Evolutionary conservation across 2,888 invertebrate species (phyloP).

Genomic region (Nemurella pictetii): DNA sequence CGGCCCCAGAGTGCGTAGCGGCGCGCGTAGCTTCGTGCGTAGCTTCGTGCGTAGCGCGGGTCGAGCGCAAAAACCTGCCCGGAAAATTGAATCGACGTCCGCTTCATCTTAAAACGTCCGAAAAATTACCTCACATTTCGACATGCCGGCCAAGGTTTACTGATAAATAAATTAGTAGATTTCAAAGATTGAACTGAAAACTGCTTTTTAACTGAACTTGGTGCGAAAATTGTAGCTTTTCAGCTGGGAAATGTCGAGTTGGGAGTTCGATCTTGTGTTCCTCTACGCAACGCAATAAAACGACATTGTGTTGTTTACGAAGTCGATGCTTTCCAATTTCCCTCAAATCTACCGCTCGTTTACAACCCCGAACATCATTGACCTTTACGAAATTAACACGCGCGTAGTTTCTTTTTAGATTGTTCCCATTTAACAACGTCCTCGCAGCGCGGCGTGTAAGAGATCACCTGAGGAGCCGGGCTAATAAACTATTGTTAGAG

Average conservation of each 20-base stretch:
- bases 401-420: not conserved
- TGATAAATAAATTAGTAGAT: not conserved
- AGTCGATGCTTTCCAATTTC: not conserved
- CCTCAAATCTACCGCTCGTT: not conserved
- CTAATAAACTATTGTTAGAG: not conserved
- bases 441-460: not conserved
- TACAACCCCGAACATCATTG: not conserved
- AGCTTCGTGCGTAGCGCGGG: not conserved
- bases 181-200: too few relatives aligned
- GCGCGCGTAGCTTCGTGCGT: too few relatives aligned
- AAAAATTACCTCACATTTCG: not conserved
- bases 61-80: not conserved
- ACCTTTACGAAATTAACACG: not conserved
- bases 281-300: too few relatives aligned
- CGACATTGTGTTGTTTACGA: too few relatives aligned
- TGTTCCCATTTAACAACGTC: not conserved
- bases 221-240: too few relatives aligned
- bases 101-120: not conserved
- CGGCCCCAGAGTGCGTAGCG: too few relatives aligned
- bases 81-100: not conserved
- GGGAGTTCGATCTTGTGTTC: too few relatives aligned
- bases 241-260: too few relatives aligned
- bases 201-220: too few relatives aligned
- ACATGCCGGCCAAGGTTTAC: not conserved
- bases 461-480: not conserved